Evolutionary conservation across 2,113 vertebrate species (phyloP).

Genomic region (Lathamus discolor): DNA sequence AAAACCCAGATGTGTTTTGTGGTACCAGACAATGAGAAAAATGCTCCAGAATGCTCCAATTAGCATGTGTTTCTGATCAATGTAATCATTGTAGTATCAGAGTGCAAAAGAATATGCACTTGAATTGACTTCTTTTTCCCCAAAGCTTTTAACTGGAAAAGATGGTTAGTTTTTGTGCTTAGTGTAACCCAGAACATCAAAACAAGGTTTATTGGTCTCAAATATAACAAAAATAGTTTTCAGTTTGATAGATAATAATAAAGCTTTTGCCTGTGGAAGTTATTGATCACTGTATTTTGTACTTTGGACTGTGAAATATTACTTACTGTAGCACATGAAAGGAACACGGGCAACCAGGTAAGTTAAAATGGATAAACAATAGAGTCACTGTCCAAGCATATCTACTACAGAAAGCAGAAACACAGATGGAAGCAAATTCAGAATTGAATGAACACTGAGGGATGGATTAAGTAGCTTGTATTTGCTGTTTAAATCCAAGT

Average conservation of each 20-base stretch:
- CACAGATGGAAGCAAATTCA: background rate
- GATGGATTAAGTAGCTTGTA: background rate
- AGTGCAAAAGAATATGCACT: conserved; percentile 44
- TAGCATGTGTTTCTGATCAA: conserved; percentile 75
- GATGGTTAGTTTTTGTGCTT: background rate
- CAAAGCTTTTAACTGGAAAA: conserved; percentile 46
- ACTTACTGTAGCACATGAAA: background rate
- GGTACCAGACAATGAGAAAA: conserved; percentile 64
- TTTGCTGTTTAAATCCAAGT: background rate
- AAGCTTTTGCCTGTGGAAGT: background rate
- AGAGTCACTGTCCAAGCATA: background rate
- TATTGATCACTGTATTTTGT: background rate
- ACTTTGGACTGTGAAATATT: background rate
- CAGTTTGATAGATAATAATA: background rate
- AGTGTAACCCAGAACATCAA: background rate
- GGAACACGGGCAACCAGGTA: background rate
- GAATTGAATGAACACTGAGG: background rate
- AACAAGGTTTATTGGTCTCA: background rate
- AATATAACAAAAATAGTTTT: background rate
- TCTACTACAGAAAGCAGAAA: background rate
- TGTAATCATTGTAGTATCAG: conserved; percentile 66
- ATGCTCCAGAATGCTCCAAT: conserved; percentile 55
- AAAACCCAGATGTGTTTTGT: conserved; percentile 70
- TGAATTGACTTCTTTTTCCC: background rate
- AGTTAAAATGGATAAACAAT: background rate